Evolutionary conservation across 1,140 invertebrate genomes (phyloP), one percentile per base, ranked within the genome.

Genomic region (Drosophila suzukii): DNA sequence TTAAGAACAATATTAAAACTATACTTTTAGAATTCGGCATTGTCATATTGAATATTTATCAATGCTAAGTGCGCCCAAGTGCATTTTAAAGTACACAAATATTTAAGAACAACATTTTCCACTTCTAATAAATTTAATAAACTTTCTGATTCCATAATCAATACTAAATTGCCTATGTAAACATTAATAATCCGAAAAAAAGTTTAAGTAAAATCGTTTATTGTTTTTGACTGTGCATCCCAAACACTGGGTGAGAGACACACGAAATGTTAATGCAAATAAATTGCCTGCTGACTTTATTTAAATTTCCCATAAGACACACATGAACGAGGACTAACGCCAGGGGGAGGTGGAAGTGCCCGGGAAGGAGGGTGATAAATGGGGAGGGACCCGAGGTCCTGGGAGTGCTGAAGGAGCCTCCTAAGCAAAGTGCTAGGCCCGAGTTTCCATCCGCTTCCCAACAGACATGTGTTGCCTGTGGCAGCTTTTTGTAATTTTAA

Each of bases 201-300:
- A 24, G 43, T 5, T 44, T 11, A 20, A 24, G 27, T 27, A 46
- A 4, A 6, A 24, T 1, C 2, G 7, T 17, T 7, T 2, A 3
- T 56, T 34, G 36, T 60, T 63, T 11, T 53, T 68, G 4, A 30
- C 20, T 1, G 47, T 50, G 60, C 49, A 41, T 34, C 8, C 56
- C 12, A 36, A 13, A 43, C 59, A 55, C 43, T 63, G 66, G 27
- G 43, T 60, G 60, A 56, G 57, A 54, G 55, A 62, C 50, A 78
- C 36, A 81, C 44, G 78, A 46, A 84, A 88, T 88, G 84, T 89
- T 89, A 89, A 89, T 89, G 84, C 84, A 89, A 89, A 89, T 89
- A 89, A 89, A 89, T 89, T 89, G 84, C 84, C 84, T 89, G 84
- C 84, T 84, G 84, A 89, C 84, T 89, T 89, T 89, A 89, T 89